Evolutionary conservation across 2,888 invertebrate species (phyloP), one percentile per base, ranked within the genome.

Genomic region (Laspeyria flexula): DNA sequence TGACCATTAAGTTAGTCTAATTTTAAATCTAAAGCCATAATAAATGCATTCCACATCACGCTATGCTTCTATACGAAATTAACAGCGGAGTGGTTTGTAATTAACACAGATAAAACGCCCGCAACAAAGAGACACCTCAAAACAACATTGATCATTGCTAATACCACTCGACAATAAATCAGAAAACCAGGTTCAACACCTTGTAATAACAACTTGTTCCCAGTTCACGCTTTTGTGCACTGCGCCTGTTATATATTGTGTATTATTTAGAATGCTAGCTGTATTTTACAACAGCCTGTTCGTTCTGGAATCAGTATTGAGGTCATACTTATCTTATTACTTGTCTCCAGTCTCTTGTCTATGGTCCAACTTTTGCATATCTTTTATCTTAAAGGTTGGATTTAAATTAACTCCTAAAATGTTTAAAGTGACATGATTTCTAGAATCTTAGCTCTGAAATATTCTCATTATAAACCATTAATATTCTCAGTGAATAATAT

Each of bases 181-280:
- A 87, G 80, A 77, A 83, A 86, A 85, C 79, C 85, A 83, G 84
- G 81, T 85, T 85, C 84, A 86, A 86, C 86, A 86, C 85, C 84
- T 86, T 83, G 83, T 86, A 85, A 81, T 83, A 85, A 86, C 86
- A 85, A 83, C 80, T 85, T 83, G 84, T 85, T 81, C 73, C 66
- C 52, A 69, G 70, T 65, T 70, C 65, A 65, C 43, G 69, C 67
- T 67, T 66, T 69, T 67, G 67, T 74, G 67, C 71, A 65, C 72
- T 66, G 73, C 71, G 60, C 73, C 75, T 75, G 79, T 79, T 81
- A 44, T 44, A 83, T 83, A 79, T 80, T 79, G 73, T 74, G 67
- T 64, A 73, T 80, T 84, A 81, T 80, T 85, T 81, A 81, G 78
- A 79, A 78, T 79, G 76, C 74, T 74, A 73, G 71, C 74, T 72